Percentiles rank a stretch among this genome's conserved stretches.
Conservation (phyloP, 2,888 invertebrate species). For the Phalangium opilio region DNA sequence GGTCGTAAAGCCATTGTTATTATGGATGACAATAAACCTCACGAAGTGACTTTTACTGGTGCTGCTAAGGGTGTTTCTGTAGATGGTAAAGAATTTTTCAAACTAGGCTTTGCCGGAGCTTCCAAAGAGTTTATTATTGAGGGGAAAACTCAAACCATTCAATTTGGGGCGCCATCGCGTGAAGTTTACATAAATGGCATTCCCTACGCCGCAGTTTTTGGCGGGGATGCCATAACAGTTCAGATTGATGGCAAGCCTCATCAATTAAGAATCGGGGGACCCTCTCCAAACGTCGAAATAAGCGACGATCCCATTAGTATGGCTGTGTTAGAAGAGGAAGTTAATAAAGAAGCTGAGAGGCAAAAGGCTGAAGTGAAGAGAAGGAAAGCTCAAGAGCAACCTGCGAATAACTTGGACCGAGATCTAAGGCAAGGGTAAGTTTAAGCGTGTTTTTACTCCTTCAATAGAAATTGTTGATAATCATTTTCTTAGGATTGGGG, state of each 20-base stretch:
- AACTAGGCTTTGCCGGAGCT: no score
- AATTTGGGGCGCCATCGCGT: conserved; percentile 20
- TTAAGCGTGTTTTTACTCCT: no score
- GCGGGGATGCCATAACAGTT: conserved; percentile 65
- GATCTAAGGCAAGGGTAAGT: no score
- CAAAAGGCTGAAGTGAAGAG: conserved; percentile 1
- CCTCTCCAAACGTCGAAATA: conserved; percentile 84
- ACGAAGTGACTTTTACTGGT: conserved; percentile 18
- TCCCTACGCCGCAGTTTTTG: conserved; percentile 84
- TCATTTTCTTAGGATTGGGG: no score
- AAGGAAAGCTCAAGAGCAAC: no score
- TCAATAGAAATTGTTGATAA: no score
- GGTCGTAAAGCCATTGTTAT: conserved; percentile 9
- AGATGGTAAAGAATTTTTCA: conserved; percentile 9
- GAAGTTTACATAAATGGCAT: conserved; percentile 41
- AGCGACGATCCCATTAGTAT: conserved; percentile 47
- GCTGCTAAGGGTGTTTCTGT: conserved; percentile 16
- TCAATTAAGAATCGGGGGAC: conserved; percentile 70
- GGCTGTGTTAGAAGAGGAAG: not conserved
- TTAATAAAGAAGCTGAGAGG: conserved; percentile 6
- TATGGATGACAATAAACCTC: conserved; percentile 15
- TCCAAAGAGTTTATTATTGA: conserved; percentile 9
- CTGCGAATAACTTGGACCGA: no score
- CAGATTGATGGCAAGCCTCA: conserved; percentile 13
- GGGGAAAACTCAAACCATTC: conserved; percentile 12